Conservation (phyloP, 2,797 vertebrate genomes). For the Anguilla megastoma region DNA sequence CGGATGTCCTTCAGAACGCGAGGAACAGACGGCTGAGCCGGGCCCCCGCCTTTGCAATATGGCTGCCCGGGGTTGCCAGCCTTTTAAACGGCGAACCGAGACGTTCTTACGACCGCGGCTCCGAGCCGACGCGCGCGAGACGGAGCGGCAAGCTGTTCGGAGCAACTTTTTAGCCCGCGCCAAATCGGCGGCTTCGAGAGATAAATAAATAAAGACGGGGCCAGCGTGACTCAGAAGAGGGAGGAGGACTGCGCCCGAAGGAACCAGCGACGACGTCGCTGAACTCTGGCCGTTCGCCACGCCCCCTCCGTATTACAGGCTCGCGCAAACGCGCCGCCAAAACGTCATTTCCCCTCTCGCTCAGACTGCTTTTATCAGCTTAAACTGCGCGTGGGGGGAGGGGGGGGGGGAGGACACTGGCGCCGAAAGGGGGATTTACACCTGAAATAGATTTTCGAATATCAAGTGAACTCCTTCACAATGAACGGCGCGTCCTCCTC, state of each 20-base stretch:
- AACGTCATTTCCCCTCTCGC: not conserved
- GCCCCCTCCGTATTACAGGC: not conserved
- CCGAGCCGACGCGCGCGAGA: too few species aligned
- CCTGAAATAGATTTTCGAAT: not conserved
- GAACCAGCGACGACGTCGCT: not conserved
- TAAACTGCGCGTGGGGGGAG: not conserved
- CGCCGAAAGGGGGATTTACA: not conserved
- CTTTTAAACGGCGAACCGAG: constrained; percentile 15
- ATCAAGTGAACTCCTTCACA: not conserved
- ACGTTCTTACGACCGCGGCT: not conserved
- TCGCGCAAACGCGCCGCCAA: too few species aligned
- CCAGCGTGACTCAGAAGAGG: not conserved
- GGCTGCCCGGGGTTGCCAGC: constrained; percentile 28
- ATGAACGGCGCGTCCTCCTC: not conserved
- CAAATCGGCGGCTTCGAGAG: not conserved
- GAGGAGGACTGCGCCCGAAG: not conserved
- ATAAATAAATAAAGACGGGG: not conserved
- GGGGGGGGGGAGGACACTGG: not conserved
- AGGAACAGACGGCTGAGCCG: not conserved
- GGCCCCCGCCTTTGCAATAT: not conserved
- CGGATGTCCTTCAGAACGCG: constrained; percentile 23
- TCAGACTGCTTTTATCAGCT: not conserved
- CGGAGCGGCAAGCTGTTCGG: too few species aligned
- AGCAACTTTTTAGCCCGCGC: constrained; percentile 1
- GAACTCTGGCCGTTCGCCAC: not conserved